Percentiles rank a stretch among this genome's conserved stretches.
Evolutionary conservation across 2,888 invertebrate genomes (phyloP).

Genomic region (Spatulosminthurus flaviceps): DNA sequence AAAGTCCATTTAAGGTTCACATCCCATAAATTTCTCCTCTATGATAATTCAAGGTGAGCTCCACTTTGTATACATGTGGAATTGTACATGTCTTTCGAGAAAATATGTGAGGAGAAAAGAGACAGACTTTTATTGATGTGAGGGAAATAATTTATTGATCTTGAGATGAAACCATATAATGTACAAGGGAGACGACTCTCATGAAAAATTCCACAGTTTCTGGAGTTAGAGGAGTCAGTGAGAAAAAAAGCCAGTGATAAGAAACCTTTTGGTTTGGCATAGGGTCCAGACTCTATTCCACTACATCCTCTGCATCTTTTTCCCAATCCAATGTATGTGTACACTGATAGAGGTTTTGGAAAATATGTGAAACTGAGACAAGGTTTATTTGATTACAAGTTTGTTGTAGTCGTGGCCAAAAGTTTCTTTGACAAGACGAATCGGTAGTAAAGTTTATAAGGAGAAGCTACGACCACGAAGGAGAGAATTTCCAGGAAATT

Average conservation of each 20-base stretch:
- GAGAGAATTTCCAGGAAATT: neutral
- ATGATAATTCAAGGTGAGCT: no score
- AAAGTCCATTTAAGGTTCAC: no score
- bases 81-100: no score
- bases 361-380: neutral
- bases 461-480: neutral
- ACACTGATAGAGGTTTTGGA: neutral
- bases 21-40: no score
- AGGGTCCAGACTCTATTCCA: no score
- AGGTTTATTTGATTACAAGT: constrained; percentile 12
- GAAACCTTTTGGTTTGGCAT: neutral
- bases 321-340: no score
- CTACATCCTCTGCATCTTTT: no score
- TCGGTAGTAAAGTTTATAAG: neutral
- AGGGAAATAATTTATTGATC: no score
- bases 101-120: no score
- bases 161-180: no score
- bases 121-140: no score
- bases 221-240: neutral
- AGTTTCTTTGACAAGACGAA: constrained; percentile 5
- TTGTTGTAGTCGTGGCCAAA: constrained; percentile 5
- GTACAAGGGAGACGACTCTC: neutral
- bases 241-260: neutral
- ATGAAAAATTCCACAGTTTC: neutral
- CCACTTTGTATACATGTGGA: no score